These are phyloP conservation scores for Lerema accius DNA, from an alignment of 1,140 invertebrate genomes.

Conservation along the genomic window DNA sequence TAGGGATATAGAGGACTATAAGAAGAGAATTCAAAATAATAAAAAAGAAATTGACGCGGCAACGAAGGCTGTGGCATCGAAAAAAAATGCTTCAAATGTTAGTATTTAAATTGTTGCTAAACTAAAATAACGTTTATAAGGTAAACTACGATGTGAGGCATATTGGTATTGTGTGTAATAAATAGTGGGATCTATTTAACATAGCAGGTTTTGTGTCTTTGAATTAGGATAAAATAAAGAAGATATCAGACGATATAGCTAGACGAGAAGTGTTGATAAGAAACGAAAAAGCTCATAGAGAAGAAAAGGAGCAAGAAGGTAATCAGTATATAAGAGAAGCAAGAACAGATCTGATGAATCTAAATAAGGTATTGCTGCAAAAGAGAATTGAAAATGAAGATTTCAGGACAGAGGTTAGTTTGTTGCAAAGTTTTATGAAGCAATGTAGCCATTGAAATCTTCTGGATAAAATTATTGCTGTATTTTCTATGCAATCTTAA, in stretches of 20 bases:
- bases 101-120: constrained; percentile 33
- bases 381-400: constrained; percentile 70
- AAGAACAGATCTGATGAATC: constrained; percentile 61
- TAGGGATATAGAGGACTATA: constrained; percentile 54
- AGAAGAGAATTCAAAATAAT: constrained; percentile 54
- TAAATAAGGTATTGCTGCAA: constrained; percentile 59
- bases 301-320: constrained; percentile 56
- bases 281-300: constrained; percentile 49
- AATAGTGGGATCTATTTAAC: not conserved
- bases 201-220: constrained; percentile 11
- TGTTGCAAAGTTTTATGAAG: not conserved
- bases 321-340: constrained; percentile 58
- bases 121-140: not conserved
- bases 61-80: constrained; percentile 47
- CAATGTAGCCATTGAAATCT: no score
- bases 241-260: constrained; percentile 41
- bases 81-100: constrained; percentile 59
- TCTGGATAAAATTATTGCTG: no score
- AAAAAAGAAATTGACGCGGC: constrained; percentile 51
- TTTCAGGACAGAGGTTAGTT: constrained; percentile 55
- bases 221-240: constrained; percentile 47
- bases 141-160: not conserved
- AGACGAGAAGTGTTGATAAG: constrained; percentile 45
- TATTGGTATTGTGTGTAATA: constrained; percentile 3
- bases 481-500: not conserved